phyloP scores from a whole-genome alignment of 2,113 vertebrate species.

The Fulica atra region DNA sequence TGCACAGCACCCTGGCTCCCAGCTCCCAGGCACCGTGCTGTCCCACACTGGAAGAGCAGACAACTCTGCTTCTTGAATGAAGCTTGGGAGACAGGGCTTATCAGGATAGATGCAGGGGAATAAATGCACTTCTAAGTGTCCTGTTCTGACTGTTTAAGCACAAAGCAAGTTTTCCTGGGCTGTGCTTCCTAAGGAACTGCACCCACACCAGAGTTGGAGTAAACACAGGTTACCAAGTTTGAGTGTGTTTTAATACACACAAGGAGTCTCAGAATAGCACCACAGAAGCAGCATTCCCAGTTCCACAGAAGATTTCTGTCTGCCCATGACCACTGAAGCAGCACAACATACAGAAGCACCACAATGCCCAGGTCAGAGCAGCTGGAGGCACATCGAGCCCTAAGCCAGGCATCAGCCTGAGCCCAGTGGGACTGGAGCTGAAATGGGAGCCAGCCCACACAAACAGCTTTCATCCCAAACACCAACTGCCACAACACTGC shows the following conservation, averaged over 20 bases:
- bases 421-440: background rate
- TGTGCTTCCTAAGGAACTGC: background rate
- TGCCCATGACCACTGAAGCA: background rate
- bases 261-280: background rate
- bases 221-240: background rate
- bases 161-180: background rate
- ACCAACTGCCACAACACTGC: fast-evolving
- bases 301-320: background rate
- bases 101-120: background rate
- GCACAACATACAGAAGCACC: background rate
- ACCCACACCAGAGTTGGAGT: background rate
- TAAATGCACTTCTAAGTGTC: background rate
- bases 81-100: background rate
- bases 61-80: background rate
- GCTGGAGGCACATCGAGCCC: background rate
- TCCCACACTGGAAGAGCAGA: background rate
- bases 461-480: background rate
- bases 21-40: background rate
- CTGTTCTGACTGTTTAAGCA: background rate
- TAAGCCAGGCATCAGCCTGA: fast-evolving
- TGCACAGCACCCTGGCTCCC: background rate
- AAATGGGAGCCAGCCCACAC: fast-evolving
- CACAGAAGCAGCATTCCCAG: background rate
- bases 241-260: too few species aligned
- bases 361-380: background rate